These are phyloP conservation scores for Drosophila neonasuta DNA, from an alignment of 2,888 invertebrate genomes.

Conservation along the genomic window DNA sequence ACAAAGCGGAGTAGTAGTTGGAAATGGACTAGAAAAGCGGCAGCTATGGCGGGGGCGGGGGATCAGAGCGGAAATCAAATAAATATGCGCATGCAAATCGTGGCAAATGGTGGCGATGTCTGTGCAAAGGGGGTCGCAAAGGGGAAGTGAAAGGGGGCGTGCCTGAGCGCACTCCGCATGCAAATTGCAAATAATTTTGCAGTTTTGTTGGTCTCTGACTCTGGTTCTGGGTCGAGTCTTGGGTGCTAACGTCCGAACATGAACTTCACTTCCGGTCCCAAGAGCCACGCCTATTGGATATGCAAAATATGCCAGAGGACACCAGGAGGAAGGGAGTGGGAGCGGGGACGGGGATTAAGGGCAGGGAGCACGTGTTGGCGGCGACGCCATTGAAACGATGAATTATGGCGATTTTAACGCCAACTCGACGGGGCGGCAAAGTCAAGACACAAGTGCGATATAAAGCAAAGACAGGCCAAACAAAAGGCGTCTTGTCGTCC, in stretches of 20 bases:
- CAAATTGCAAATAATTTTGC: conserved; percentile 67
- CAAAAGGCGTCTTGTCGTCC: conserved; percentile 36
- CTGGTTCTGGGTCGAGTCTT: neutral
- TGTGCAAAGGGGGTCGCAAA: neutral
- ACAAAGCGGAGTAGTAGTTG: conserved; percentile 13
- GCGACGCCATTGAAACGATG: conserved; percentile 69
- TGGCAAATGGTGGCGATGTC: conserved; percentile 26
- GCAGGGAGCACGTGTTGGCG: conserved; percentile 40
- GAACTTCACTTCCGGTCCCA: conserved; percentile 62
- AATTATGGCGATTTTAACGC: conserved; percentile 76
- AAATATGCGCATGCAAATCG: conserved; percentile 59
- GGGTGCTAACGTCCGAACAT: conserved; percentile 61
- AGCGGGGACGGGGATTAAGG: neutral
- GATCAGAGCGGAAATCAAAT: conserved; percentile 47
- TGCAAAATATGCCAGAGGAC: conserved; percentile 37
- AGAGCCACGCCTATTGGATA: conserved; percentile 48
- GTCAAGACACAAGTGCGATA: conserved; percentile 44
- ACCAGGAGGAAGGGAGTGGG: neutral
- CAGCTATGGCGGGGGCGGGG: neutral
- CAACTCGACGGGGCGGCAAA: conserved; percentile 46
- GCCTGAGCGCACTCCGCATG: conserved; percentile 46
- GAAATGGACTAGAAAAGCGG: conserved; percentile 1
- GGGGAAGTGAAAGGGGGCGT: conserved; percentile 8
- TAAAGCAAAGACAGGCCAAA: conserved; percentile 48
- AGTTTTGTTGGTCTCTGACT: conserved; percentile 35